Base-by-base conservation (phyloP, 2,113 vertebrate species). In the Thunnus thynnus region DNA sequence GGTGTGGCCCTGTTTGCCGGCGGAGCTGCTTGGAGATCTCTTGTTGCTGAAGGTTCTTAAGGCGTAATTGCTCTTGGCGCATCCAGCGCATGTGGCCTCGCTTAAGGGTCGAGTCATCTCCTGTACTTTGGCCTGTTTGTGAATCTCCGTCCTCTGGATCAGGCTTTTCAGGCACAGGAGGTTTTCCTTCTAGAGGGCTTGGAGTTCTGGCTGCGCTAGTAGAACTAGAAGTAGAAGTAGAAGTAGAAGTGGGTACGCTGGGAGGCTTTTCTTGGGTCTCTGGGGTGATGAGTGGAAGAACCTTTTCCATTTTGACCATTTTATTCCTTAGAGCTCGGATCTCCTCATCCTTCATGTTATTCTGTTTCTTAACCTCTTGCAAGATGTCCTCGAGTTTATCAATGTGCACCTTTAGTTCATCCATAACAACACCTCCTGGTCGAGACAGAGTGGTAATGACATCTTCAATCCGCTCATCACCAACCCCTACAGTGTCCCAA, bases 241-340 rank as follows among this genome's bases (percentile, higher is more conserved):
- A 32, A 18, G 77, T 65, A 10, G 3, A 63, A 16, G 20, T 17
- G 36, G 36, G 36, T 4, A 4, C 7, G 4, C 0, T 64, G 5
- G 70, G 52, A 17, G 85, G 76, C 65, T 86, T 93, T 30, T 95
- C 92, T 71, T 78, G 85, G 0, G 44, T 77, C 25, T 99, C 97
- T 12, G 95, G 91, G 75, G 97, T 95, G 75, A 99, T 97, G 55
- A 99, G 93, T 0, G 98, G 98, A 62, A 99, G 93, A 18, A 99
- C 97, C 89, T 97, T 98, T 83, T 99, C 98, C 98, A 99, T 99
- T 93, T 99, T 99, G 14, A 99, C 91, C 98, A 99, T 99, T 90
- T 99, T 99, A 88, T 98, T 96, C 80, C 98, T 94, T 62, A 99
- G 95, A 48, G 96, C 94, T 48, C 96, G 96, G 83, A 99, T 99